Conservation (phyloP, 2,113 vertebrate species). For the Gulo gulo region DNA sequence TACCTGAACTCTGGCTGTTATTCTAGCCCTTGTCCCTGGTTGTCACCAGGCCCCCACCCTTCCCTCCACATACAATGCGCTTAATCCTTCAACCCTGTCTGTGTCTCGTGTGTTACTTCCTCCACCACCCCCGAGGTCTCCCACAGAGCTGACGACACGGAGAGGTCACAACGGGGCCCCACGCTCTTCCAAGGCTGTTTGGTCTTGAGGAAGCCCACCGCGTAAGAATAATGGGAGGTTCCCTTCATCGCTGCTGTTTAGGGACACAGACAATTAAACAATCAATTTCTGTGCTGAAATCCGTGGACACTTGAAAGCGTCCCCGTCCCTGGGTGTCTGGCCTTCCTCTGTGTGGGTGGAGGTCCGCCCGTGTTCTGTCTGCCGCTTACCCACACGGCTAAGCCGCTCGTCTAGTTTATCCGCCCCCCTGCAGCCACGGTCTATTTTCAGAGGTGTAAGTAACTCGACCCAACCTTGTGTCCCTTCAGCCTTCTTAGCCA, state of each 20-base stretch:
- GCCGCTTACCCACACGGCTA: background rate
- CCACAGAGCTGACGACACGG: background rate
- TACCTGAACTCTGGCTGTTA: constrained; percentile 23
- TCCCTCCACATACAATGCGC: background rate
- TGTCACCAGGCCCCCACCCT: background rate
- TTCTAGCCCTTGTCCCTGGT: background rate
- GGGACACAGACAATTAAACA: background rate
- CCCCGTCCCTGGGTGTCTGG: background rate
- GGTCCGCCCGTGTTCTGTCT: background rate
- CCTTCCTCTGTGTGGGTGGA: background rate
- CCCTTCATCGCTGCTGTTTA: background rate
- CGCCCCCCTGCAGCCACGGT: constrained; percentile 22
- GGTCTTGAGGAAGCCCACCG: background rate
- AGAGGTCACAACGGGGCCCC: background rate
- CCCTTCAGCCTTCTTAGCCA: constrained; percentile 60
- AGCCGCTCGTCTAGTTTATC: background rate
- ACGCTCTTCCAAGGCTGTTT: background rate
- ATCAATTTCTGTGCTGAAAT: background rate
- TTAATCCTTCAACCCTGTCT: background rate
- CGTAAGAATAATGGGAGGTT: background rate
- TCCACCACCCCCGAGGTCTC: background rate
- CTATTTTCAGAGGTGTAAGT: constrained; percentile 74
- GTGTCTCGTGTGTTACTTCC: background rate
- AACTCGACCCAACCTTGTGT: constrained; percentile 55
- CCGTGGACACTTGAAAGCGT: background rate